Percentiles rank a stretch among this genome's conserved stretches.
Evolutionary conservation across 2,888 invertebrate genomes (phyloP).

Genomic region (Slavum lentiscoides): DNA sequence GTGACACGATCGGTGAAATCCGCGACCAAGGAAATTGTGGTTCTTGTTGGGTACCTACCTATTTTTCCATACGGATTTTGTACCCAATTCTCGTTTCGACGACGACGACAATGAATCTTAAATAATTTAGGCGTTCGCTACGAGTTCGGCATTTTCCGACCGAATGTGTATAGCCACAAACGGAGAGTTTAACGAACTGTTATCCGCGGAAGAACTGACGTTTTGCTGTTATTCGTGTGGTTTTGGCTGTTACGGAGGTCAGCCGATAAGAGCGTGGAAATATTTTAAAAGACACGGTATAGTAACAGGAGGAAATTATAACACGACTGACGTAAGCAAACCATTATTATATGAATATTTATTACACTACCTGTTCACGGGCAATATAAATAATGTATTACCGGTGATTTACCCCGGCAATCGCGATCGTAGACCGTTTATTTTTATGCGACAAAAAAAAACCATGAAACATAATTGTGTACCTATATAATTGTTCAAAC

Average conservation of each 20-base stretch:
- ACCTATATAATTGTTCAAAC: too few species aligned
- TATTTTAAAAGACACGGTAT: constrained; percentile 17
- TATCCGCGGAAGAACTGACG: constrained; percentile 35
- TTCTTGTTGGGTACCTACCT: constrained; percentile 70
- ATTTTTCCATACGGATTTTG: too few species aligned
- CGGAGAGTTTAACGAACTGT: not conserved
- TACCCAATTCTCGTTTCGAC: too few species aligned
- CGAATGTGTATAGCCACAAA: constrained; percentile 41
- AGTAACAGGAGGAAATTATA: constrained; percentile 38
- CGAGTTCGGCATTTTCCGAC: constrained; percentile 22
- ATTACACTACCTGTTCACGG: too few species aligned
- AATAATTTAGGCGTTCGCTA: too few species aligned
- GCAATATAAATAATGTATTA: too few species aligned
- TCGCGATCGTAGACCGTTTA: too few species aligned
- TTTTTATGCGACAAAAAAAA: too few species aligned
- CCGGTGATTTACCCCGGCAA: too few species aligned
- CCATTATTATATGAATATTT: too few species aligned
- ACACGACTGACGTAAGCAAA: constrained; percentile 18
- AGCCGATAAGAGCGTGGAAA: constrained; percentile 15
- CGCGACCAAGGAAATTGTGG: constrained; percentile 88
- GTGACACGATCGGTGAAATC: constrained; percentile 79
- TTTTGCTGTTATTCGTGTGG: constrained; percentile 35
- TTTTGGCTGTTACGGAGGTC: constrained; percentile 31
- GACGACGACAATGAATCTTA: too few species aligned
- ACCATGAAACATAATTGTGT: too few species aligned